phyloP scores from a whole-genome alignment of 2,113 vertebrate species.

The Macquaria ambigua region DNA sequence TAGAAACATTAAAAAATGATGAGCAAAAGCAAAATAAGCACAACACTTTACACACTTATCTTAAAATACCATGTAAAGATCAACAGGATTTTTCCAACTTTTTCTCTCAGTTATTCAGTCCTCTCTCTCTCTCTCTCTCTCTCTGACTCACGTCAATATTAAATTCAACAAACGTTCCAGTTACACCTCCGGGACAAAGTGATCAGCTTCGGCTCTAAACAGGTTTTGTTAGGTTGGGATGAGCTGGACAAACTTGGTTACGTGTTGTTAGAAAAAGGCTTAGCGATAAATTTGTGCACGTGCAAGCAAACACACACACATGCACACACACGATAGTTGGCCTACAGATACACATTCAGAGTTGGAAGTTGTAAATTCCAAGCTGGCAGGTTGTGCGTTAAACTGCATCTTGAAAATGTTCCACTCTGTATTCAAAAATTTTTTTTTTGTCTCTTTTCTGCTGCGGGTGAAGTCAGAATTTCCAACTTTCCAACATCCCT shows the following conservation, averaged over 20 bases:
- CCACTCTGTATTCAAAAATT: neutral
- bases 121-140: neutral
- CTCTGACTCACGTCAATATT: neutral
- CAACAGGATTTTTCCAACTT: neutral
- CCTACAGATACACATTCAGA: slow-evolving; percentile 2
- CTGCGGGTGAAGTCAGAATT: slow-evolving; percentile 24
- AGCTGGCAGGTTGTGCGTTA: slow-evolving; percentile 2
- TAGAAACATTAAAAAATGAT: slow-evolving; percentile 57
- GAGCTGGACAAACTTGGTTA: neutral
- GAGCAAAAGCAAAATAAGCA: slow-evolving; percentile 31
- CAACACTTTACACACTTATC: neutral
- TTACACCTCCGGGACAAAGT: neutral
- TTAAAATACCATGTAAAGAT: neutral
- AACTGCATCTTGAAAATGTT: neutral
- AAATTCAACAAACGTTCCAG: neutral
- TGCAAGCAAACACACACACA: slow-evolving; percentile 11
- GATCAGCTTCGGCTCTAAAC: neutral
- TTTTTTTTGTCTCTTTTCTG: neutral
- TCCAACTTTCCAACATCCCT: slow-evolving; percentile 47
- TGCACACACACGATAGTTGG: slow-evolving; percentile 10
- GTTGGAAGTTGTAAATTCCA: slow-evolving; percentile 41
- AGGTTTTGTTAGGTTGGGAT: neutral
- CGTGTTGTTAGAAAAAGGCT: neutral
- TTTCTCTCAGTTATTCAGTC: neutral
- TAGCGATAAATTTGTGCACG: neutral